Evolutionary conservation across 2,888 invertebrate species (phyloP).

Genomic region (Sinelater perroti): DNA sequence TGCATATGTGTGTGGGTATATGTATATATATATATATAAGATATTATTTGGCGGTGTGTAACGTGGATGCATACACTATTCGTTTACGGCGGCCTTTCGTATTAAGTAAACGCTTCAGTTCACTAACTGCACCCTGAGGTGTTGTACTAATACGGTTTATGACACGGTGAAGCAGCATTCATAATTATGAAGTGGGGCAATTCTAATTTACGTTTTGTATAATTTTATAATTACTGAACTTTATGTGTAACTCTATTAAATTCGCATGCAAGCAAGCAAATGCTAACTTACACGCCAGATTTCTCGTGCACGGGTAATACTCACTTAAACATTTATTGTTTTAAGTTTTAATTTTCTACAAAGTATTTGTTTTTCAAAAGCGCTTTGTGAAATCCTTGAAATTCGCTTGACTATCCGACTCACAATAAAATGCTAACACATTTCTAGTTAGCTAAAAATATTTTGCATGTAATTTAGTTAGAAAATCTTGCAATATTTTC

Average conservation of each 20-base stretch:
- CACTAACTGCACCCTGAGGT: constrained; percentile 35
- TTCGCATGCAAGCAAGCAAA: constrained; percentile 16
- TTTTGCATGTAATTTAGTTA: too few species aligned
- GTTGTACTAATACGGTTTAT: constrained; percentile 37
- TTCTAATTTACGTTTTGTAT: constrained; percentile 37
- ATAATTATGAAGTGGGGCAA: constrained; percentile 34
- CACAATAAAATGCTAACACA: too few species aligned
- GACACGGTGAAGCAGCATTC: constrained; percentile 35
- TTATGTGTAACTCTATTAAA: constrained; percentile 8
- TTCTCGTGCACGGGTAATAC: too few species aligned
- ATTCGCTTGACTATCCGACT: too few species aligned
- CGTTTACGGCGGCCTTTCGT: constrained; percentile 26
- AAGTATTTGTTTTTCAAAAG: too few species aligned
- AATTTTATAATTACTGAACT: constrained; percentile 35
- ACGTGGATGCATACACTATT: constrained; percentile 29
- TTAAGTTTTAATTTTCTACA: too few species aligned
- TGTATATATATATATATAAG: too few species aligned
- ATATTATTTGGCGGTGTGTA: constrained; percentile 31
- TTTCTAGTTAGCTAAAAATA: too few species aligned
- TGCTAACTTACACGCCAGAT: too few species aligned
- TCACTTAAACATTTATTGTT: too few species aligned
- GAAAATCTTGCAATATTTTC: too few species aligned
- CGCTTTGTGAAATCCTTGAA: too few species aligned
- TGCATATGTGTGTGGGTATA: constrained; percentile 34
- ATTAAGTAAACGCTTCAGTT: constrained; percentile 34